phyloP scores from a whole-genome alignment of 2,888 invertebrate species.

The Tachina lurida region DNA sequence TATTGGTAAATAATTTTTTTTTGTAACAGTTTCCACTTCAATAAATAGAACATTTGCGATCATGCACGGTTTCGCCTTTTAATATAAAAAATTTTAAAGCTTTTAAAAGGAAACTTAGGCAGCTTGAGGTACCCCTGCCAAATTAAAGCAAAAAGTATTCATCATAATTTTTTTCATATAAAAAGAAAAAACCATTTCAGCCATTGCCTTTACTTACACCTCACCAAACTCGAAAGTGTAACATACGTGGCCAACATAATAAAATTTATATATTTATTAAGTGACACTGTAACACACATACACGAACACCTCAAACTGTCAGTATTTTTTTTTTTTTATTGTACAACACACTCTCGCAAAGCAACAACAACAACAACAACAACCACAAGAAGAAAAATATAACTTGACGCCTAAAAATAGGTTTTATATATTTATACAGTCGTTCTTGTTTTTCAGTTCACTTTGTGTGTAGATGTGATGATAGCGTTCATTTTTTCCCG shows the following conservation, averaged over 20 bases:
- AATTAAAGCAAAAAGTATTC: background rate
- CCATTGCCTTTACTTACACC: slow-evolving; percentile 20
- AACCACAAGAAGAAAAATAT: background rate
- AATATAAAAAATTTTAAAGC: no score
- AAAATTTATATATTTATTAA: slow-evolving; percentile 39
- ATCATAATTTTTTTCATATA: background rate
- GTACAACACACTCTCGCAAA: background rate
- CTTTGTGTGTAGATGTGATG: slow-evolving; percentile 31
- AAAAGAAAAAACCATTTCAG: background rate
- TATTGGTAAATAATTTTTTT: no score
- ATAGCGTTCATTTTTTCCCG: slow-evolving; percentile 30
- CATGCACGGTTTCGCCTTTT: no score
- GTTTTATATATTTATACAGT: background rate
- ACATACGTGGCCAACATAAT: slow-evolving; percentile 66
- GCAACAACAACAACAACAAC: background rate
- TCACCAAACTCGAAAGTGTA: slow-evolving; percentile 57
- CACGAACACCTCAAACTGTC: background rate
- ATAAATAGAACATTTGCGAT: no score
- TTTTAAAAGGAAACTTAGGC: no score
- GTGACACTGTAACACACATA: slow-evolving; percentile 39
- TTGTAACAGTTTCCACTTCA: no score
- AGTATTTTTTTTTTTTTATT: no score
- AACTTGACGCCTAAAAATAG: slow-evolving; percentile 51
- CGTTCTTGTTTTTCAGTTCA: background rate
- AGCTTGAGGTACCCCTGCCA: background rate